phyloP scores from a whole-genome alignment of 2,113 vertebrate species.

The Poecilia latipinna region DNA sequence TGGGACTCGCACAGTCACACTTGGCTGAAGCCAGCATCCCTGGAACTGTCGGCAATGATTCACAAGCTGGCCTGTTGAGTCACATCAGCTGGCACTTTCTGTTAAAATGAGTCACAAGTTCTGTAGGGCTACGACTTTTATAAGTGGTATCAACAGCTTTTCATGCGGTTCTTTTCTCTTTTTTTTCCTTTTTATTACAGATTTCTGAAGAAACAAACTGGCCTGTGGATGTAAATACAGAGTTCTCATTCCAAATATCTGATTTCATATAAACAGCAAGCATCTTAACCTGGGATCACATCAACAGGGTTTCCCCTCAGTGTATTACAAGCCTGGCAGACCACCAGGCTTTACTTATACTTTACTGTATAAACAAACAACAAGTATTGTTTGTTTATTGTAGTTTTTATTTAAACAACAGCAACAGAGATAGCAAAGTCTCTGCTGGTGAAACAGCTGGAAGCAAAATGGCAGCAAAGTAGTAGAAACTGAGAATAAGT shows the following conservation, averaged over 20 bases:
- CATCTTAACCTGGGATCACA: too few species aligned
- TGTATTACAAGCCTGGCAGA: too few species aligned
- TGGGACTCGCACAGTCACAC: conserved; percentile 28
- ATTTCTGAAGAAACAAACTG: conserved; percentile 47
- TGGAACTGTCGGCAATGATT: conserved; percentile 31
- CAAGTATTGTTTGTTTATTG: too few species aligned
- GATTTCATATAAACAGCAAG: neutral
- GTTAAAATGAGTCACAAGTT: conserved; percentile 49
- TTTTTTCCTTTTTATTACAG: conserved; percentile 39
- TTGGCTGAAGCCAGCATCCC: conserved; percentile 17
- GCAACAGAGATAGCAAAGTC: too few species aligned
- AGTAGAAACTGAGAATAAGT: too few species aligned
- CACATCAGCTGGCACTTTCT: conserved; percentile 45
- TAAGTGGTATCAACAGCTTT: conserved; percentile 35
- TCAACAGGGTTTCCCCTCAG: too few species aligned
- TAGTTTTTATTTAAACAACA: too few species aligned
- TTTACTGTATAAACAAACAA: too few species aligned
- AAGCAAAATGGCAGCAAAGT: too few species aligned
- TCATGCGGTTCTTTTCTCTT: conserved; percentile 22
- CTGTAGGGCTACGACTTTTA: conserved; percentile 18
- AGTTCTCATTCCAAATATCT: neutral
- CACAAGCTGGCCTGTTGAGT: conserved; percentile 30
- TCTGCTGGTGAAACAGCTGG: too few species aligned
- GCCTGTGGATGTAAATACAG: neutral
- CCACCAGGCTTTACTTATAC: too few species aligned